Base-by-base conservation (phyloP, 2,888 invertebrate genomes). In the Cyclophora punctaria region DNA sequence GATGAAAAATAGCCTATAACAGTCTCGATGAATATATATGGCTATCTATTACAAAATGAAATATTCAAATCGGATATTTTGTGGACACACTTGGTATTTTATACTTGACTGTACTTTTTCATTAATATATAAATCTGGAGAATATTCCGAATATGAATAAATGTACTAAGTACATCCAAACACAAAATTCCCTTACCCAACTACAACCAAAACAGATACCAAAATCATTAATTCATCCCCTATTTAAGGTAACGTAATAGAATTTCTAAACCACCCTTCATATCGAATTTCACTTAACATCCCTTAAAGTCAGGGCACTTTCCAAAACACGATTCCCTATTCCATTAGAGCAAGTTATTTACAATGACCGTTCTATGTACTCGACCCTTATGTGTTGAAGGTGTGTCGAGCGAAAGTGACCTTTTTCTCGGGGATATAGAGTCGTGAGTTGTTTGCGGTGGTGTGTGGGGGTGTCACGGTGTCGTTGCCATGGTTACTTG, bases 401-500 rank as follows among this genome's bases (percentile, higher is more conserved):
- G 44, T 48, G 48, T 47, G n/a, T 20, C 44, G 6, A 34, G 3
- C 41, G 47, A 47, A 46, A 48, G 75, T 73, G 71, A 52, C 69
- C 70, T 71, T 85, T 74, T 68, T 69, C 62, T 55, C 62, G 64
- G 60, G 67, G 66, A 60, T 59, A 59, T 80, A 80, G 66, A 74
- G 82, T 76, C 67, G 73, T 57, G 67, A 71, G 78, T 75, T 57
- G 67, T 59, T 57, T 64, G 75, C 62, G 52, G 58, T 60, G 60
- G 62, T 71, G 70, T 67, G 68, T 62, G 68, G 73, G 66, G 75
- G 84, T 81, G 83, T 82, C 82, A 77, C 82, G 87, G 87, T 83
- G 88, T 84, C 83, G 91, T 91, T 78, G 89, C 80, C 84, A 90
- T 89, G 90, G 89, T 80, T 80, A 90, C 91, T 82, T 84, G 83